These are phyloP conservation scores for Hypanus sabinus DNA, from an alignment of 2,113 vertebrate genomes.

Conservation along the genomic window DNA sequence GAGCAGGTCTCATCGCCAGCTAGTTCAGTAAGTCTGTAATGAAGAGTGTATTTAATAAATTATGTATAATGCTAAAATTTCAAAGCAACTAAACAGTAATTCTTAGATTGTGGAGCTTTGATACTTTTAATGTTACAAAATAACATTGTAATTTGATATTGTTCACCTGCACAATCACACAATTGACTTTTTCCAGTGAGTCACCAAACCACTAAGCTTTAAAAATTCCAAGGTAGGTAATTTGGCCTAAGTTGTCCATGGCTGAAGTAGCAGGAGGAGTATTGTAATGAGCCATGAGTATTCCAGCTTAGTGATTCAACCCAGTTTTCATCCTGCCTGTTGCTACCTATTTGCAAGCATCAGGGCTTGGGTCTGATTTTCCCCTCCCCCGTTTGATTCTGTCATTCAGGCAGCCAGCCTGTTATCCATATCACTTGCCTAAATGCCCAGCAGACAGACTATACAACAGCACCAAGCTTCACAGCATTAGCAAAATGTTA, in stretches of 20 bases:
- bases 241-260: too few species aligned
- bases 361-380: neutral
- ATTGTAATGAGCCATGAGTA: neutral
- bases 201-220: too few species aligned
- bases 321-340: neutral
- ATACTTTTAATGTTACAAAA: neutral
- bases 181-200: neutral
- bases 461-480: too few species aligned
- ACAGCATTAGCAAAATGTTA: too few species aligned
- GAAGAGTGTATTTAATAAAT: neutral
- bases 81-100: neutral
- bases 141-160: neutral
- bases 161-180: neutral
- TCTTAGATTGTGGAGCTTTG: neutral
- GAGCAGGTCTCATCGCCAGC: neutral
- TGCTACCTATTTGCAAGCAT: neutral
- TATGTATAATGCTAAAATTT: neutral
- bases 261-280: neutral
- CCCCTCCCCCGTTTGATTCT: too few species aligned
- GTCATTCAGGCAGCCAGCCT: too few species aligned
- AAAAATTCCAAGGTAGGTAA: neutral
- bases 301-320: neutral
- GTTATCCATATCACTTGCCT: too few species aligned
- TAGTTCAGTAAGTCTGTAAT: conserved; percentile 19
- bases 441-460: too few species aligned